Evolutionary conservation across 2,113 vertebrate genomes (phyloP).

Genomic region (Progne subis): DNA sequence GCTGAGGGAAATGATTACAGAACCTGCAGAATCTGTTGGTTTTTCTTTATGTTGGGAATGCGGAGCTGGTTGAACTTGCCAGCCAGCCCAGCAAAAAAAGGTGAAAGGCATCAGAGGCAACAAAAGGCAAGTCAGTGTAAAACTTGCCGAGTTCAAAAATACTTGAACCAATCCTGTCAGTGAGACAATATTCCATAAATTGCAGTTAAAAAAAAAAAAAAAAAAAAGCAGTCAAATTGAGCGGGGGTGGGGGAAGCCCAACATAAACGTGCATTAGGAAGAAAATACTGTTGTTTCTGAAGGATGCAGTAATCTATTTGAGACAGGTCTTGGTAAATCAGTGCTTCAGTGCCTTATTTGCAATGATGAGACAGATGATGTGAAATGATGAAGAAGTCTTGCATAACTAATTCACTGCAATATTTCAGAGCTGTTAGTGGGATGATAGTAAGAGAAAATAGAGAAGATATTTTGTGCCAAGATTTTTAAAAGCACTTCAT

Average conservation of each 20-base stretch:
- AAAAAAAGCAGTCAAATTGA: neutral
- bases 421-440: slow-evolving; percentile 37
- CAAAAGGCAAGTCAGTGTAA: neutral
- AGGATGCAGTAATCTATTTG: slow-evolving; percentile 19
- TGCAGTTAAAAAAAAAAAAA: neutral
- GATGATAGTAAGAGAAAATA: slow-evolving; percentile 37
- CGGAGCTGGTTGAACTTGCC: neutral
- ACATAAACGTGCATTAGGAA: neutral
- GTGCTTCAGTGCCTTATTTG: slow-evolving; percentile 7
- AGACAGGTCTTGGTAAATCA: slow-evolving; percentile 26
- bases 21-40: neutral
- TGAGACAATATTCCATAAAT: neutral
- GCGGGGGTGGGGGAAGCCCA: fast-evolving
- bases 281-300: neutral
- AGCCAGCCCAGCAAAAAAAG: neutral
- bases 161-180: neutral
- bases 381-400: slow-evolving; percentile 43
- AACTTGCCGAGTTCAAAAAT: neutral
- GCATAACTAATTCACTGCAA: slow-evolving; percentile 48
- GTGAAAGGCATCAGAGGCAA: neutral
- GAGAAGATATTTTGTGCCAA: slow-evolving; percentile 31
- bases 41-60: neutral
- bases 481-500: slow-evolving; percentile 18
- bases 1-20: neutral
- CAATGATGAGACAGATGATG: slow-evolving; percentile 13